These are phyloP conservation scores for Oncorhynchus clarkii DNA, from an alignment of 2,113 vertebrate genomes.

Conservation along the genomic window DNA sequence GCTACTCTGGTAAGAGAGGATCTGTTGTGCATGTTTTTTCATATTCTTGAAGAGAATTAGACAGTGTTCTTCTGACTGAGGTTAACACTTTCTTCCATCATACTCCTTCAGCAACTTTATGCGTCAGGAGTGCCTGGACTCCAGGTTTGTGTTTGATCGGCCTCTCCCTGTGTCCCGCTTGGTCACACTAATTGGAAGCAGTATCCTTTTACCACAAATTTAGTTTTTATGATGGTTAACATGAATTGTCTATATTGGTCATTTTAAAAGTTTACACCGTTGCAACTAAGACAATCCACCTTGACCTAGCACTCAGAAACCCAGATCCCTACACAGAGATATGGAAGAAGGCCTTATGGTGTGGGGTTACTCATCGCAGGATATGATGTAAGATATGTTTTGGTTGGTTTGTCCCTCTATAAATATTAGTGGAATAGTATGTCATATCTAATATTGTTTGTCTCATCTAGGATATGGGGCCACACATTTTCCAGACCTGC, in stretches of 20 bases:
- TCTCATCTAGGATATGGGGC: constrained; percentile 73
- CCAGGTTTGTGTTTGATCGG: constrained; percentile 87
- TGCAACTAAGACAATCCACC: not conserved
- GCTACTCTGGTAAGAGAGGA: constrained; percentile 77
- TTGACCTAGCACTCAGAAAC: constrained; percentile 72
- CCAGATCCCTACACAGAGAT: constrained; percentile 76
- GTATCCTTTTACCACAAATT: constrained; percentile 78
- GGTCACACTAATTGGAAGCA: constrained; percentile 87
- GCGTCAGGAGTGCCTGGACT: constrained; percentile 90
- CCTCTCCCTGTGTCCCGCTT: constrained; percentile 87
- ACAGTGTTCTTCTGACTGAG: not conserved
- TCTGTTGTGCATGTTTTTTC: not conserved
- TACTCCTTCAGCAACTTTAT: constrained; percentile 81
- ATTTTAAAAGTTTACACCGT: not conserved
- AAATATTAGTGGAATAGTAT: constrained; percentile 72
- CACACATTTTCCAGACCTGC: no score
- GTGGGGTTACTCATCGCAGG: constrained; percentile 85
- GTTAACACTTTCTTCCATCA: not conserved
- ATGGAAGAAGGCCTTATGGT: no score
- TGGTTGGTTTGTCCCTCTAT: not conserved
- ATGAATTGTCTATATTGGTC: not conserved
- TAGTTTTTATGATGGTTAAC: not conserved
- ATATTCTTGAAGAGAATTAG: not conserved
- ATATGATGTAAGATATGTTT: constrained; percentile 79
- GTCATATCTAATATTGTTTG: constrained; percentile 86